phyloP scores from a whole-genome alignment of 2,113 vertebrate genomes.

The Coptodon bakossiorum region DNA sequence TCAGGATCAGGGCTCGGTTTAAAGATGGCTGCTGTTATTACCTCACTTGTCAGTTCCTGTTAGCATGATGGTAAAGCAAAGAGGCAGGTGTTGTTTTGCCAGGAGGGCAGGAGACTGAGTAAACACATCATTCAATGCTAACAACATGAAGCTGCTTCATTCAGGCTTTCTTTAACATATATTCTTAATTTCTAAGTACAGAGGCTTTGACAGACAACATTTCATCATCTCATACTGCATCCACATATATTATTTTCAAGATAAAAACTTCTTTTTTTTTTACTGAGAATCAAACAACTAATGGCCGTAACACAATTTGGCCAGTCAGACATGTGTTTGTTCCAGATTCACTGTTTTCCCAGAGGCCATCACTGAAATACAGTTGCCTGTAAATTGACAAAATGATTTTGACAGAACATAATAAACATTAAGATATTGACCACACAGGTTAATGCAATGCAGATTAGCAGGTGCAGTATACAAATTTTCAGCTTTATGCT shows the following conservation, averaged over 20 bases:
- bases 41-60: slow-evolving; percentile 40
- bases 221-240: neutral
- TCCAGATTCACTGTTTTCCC: neutral
- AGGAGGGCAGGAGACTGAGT: neutral
- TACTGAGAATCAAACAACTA: neutral
- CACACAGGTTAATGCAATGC: neutral
- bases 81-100: slow-evolving; percentile 60
- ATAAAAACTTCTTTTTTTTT: neutral
- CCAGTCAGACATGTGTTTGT: neutral
- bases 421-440: neutral
- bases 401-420: neutral
- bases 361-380: neutral
- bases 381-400: neutral
- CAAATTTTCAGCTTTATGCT: neutral
- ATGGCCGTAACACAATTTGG: neutral
- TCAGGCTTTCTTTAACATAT: neutral
- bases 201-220: neutral
- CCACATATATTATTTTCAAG: neutral
- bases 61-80: slow-evolving; percentile 1
- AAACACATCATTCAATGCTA: slow-evolving; percentile 46
- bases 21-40: slow-evolving; percentile 11
- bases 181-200: neutral
- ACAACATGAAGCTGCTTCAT: neutral
- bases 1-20: neutral
- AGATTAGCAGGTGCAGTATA: neutral